Base-by-base conservation (phyloP, 1,140 invertebrate species). In the Zaprionus inermis region DNA sequence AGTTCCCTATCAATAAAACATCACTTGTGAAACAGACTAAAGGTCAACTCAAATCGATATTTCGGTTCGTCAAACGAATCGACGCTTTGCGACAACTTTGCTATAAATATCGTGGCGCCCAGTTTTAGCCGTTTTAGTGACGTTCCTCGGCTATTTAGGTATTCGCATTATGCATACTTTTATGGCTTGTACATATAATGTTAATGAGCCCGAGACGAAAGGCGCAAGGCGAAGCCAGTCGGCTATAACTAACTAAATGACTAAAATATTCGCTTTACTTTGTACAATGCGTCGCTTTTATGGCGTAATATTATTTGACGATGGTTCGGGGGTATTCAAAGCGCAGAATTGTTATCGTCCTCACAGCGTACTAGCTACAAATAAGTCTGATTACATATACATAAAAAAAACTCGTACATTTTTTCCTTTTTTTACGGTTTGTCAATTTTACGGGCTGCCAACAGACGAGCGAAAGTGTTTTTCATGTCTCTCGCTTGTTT, bases 401-500 rank as follows among this genome's bases (percentile, higher is more conserved):
- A 24, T 51, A 41, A n/a, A 46, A 10, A 46, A 28, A 32, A 7
- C 18, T 12, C 20, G 18, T 49, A 49, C 18, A 22, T 49, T 49
- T 49, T 44, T 24, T 5, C 18, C n/a, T n/a, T 22, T 51, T 67
- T 74, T 74, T 74, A 74, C 22, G 58, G 57, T 67, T 74, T 74
- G 66, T 70, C 72, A 74, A 74, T 74, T 74, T 74, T 70, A 74
- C 58, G 58, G 72, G 58, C 72, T 63, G 66, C 52, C 72, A 59
- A 74, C 66, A 63, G 51, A 56, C 32, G 32, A 70, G 36, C 49
- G 32, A 64, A 70, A 70, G 58, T 63, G 52, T 58, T 70, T 74
- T 63, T 60, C 58, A 38, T 55, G 24, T 64, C 46, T 64, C 46
- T 32, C 41, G 66, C 57, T 28, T 65, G 22, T 22, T 60, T 60